These are phyloP conservation scores for Heliconius hermathena DNA, from an alignment of 1,140 invertebrate species.

Conservation along the genomic window DNA sequence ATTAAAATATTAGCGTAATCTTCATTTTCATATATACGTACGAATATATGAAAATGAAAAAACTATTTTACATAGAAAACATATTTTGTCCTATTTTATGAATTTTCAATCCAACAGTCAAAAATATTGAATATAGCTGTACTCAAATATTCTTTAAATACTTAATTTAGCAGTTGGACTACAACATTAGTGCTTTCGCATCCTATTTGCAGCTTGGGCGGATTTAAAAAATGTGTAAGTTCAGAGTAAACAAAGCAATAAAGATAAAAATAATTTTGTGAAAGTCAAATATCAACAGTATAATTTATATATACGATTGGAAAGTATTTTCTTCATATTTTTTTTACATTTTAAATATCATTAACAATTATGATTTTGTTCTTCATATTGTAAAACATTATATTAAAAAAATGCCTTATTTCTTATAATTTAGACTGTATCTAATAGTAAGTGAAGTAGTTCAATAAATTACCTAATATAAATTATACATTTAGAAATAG, in stretches of 20 bases:
- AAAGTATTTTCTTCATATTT: not conserved
- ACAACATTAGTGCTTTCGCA: not conserved
- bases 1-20: too few species aligned
- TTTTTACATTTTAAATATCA: not conserved
- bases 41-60: too few species aligned
- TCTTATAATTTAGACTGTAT: not conserved
- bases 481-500: slow-evolving; percentile 3
- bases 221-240: not conserved
- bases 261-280: not conserved
- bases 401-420: not conserved
- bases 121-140: not conserved
- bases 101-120: not conserved
- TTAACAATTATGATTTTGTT: not conserved
- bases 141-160: not conserved
- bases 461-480: slow-evolving; percentile 12
- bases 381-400: not conserved
- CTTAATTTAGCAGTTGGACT: not conserved
- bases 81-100: too few species aligned
- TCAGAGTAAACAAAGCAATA: not conserved
- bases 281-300: not conserved
- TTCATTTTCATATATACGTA: too few species aligned
- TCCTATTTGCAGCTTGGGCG: not conserved
- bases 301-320: not conserved
- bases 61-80: too few species aligned
- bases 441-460: not conserved